Conservation (phyloP, 2,113 vertebrate genomes). For the Rhinolophus ferrumequinum region DNA sequence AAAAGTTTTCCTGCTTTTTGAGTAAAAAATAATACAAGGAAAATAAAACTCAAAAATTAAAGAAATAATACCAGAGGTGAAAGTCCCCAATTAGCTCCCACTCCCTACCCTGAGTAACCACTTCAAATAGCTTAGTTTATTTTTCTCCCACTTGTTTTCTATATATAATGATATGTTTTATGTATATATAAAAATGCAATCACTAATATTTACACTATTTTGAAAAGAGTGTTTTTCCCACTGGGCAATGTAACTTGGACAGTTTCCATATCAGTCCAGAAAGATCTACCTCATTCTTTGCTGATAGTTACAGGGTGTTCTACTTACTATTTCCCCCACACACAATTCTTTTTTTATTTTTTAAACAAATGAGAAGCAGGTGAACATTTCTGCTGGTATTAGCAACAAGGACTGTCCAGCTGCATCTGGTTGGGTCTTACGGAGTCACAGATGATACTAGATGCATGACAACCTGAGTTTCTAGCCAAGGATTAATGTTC, state of each 20-base stretch:
- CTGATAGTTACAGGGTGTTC: background rate
- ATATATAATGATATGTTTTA: background rate
- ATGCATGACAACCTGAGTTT: background rate
- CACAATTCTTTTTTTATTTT: background rate
- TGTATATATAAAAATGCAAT: conserved; percentile 11
- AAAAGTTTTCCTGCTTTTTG: background rate
- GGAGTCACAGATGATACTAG: background rate
- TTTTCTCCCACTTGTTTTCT: background rate
- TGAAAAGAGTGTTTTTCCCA: background rate
- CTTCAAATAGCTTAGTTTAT: background rate
- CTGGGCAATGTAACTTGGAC: background rate
- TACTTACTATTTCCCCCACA: background rate
- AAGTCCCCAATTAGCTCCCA: background rate
- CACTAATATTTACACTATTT: background rate
- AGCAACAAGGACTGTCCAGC: background rate
- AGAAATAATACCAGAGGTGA: background rate
- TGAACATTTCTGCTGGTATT: background rate
- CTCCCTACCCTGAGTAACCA: background rate
- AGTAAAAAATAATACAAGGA: background rate
- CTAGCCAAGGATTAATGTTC: background rate
- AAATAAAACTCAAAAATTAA: background rate
- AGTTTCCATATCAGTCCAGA: background rate
- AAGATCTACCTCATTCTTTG: background rate
- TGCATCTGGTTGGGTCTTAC: background rate
- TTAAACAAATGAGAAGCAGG: background rate